Evolutionary conservation across 2,113 vertebrate species (phyloP).

Genomic region (Xiphias gladius): DNA sequence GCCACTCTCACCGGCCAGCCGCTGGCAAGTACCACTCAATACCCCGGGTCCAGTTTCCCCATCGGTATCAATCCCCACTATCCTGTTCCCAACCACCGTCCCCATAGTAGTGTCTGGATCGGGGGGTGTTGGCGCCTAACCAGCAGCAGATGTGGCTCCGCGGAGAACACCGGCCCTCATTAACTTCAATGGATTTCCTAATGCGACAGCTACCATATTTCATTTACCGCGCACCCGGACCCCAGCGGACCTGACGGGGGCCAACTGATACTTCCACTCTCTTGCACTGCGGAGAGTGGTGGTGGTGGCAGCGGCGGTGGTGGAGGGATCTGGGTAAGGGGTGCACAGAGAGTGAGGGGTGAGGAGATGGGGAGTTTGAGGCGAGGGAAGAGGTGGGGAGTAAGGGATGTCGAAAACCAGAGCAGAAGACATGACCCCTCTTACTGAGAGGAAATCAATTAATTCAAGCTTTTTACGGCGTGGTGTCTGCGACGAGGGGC

Average conservation of each 20-base stretch:
- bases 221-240: slow-evolving; percentile 85
- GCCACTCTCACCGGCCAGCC: slow-evolving; percentile 64
- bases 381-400: slow-evolving; percentile 42
- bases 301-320: background rate
- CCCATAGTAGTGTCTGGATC: slow-evolving; percentile 79
- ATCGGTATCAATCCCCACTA: slow-evolving; percentile 53
- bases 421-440: slow-evolving; percentile 85
- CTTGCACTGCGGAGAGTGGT: slow-evolving; percentile 45
- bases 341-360: slow-evolving; percentile 25
- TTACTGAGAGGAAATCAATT: slow-evolving; percentile 89
- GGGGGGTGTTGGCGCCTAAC: slow-evolving; percentile 83
- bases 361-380: slow-evolving; percentile 24
- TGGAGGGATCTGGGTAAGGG: slow-evolving; percentile 22
- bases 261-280: slow-evolving; percentile 85
- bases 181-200: slow-evolving; percentile 87
- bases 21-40: slow-evolving; percentile 78
- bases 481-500: slow-evolving; percentile 42
- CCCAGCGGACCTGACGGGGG: slow-evolving; percentile 81
- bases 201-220: slow-evolving; percentile 89
- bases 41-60: slow-evolving; percentile 80
- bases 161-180: slow-evolving; percentile 80
- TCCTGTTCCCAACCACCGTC: slow-evolving; percentile 56
- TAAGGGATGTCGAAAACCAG: slow-evolving; percentile 72
- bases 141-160: slow-evolving; percentile 88
- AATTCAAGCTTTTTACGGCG: slow-evolving; percentile 78